These are phyloP conservation scores for Acanthosepion lycidas DNA, from an alignment of 2,888 invertebrate species.

Conservation along the genomic window DNA sequence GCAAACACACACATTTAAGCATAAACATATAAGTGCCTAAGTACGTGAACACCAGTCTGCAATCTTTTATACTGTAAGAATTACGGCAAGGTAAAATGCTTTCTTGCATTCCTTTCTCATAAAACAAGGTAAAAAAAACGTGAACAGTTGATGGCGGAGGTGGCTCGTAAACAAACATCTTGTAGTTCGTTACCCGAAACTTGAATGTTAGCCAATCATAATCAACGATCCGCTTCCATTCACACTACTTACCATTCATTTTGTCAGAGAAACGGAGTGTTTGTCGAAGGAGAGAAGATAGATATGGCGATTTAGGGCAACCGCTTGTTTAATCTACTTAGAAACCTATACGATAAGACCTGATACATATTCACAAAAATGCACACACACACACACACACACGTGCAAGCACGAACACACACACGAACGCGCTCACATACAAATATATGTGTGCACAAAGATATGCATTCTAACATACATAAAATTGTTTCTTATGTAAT, in stretches of 20 bases:
- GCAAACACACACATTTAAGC: background rate
- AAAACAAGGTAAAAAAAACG: background rate
- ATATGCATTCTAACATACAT: too few species aligned
- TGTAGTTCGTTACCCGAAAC: background rate
- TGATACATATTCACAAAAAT: too few species aligned
- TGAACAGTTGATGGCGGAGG: background rate
- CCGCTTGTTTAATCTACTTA: too few species aligned
- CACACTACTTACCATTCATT: slow-evolving; percentile 23
- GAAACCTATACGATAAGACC: too few species aligned
- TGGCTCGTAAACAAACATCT: slow-evolving; percentile 33
- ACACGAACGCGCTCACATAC: too few species aligned
- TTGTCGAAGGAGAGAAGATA: background rate
- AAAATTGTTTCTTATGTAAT: too few species aligned
- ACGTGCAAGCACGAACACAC: too few species aligned
- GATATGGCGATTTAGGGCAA: too few species aligned
- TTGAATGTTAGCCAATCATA: background rate
- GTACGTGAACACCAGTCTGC: background rate
- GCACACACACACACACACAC: too few species aligned
- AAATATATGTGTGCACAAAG: too few species aligned
- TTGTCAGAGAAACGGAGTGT: background rate
- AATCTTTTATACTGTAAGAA: slow-evolving; percentile 1
- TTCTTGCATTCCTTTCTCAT: slow-evolving; percentile 9
- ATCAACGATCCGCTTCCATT: background rate
- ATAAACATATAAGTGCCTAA: background rate
- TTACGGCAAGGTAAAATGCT: slow-evolving; percentile 6